phyloP scores from a whole-genome alignment of 2,888 invertebrate species.

The Phania funesta region DNA sequence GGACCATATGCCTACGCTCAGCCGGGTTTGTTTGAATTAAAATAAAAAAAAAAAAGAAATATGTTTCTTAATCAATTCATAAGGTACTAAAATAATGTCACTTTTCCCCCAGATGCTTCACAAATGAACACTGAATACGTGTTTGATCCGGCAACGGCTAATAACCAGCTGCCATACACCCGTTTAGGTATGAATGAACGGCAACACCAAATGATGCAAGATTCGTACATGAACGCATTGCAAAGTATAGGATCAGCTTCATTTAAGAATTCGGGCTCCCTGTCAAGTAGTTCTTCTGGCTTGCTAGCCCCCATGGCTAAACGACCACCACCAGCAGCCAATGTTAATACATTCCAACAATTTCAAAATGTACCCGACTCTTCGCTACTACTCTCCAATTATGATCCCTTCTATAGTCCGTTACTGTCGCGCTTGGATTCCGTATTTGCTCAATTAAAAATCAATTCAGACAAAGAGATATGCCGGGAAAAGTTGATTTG shows the following conservation, averaged over 20 bases:
- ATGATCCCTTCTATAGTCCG: conserved; percentile 95
- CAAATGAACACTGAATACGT: conserved; percentile 80
- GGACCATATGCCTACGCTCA: conserved; percentile 76
- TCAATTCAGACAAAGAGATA: conserved; percentile 84
- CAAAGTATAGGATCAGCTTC: conserved; percentile 76
- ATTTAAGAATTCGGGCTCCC: conserved; percentile 75
- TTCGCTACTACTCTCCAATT: conserved; percentile 90
- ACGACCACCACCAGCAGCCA: conserved; percentile 79
- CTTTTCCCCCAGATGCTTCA: conserved; percentile 79
- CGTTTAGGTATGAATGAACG: conserved; percentile 83
- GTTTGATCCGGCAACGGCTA: conserved; percentile 69
- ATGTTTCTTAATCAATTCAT: background rate
- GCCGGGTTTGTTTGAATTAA: conserved; percentile 72
- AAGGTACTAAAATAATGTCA: background rate
- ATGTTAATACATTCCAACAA: conserved; percentile 86
- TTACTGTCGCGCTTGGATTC: conserved; percentile 90
- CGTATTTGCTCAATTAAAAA: conserved; percentile 88
- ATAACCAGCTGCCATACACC: conserved; percentile 75
- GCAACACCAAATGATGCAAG: conserved; percentile 83
- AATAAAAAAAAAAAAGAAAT: background rate
- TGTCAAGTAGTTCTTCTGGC: conserved; percentile 71
- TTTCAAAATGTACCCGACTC: conserved; percentile 93
- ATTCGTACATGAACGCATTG: conserved; percentile 83
- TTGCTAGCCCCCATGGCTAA: conserved; percentile 70
- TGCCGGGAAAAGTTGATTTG: conserved; percentile 92